phyloP scores from a whole-genome alignment of 2,888 invertebrate genomes.

The Saturnia pavonia region DNA sequence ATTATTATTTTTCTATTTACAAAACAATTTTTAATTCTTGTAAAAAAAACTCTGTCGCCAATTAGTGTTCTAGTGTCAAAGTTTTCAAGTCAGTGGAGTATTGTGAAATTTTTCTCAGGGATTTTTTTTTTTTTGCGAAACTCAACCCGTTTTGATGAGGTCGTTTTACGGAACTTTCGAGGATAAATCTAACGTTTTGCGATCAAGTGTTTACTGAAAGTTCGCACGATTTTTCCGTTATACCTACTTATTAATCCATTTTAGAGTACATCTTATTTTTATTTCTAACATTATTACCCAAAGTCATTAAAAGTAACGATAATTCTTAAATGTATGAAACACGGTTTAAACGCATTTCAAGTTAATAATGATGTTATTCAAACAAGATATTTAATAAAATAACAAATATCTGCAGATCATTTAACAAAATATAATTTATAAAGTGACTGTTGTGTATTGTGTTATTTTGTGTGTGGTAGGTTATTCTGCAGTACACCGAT shows the following conservation, averaged over 20 bases:
- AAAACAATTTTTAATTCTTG: neutral
- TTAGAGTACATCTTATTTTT: neutral
- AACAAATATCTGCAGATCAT: too few species aligned
- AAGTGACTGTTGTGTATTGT: too few species aligned
- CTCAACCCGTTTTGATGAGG: neutral
- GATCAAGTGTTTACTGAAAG: neutral
- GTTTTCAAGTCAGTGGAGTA: neutral
- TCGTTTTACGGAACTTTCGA: slow-evolving; percentile 5
- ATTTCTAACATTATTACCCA: too few species aligned
- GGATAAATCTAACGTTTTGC: neutral
- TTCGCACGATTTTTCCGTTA: neutral
- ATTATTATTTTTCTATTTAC: neutral
- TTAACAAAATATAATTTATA: too few species aligned
- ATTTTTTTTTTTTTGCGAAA: neutral
- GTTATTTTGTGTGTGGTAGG: too few species aligned
- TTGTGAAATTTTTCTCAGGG: neutral
- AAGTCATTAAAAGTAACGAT: too few species aligned
- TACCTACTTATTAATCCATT: neutral
- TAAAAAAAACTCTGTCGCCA: neutral
- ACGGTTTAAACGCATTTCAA: too few species aligned
- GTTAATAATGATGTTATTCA: too few species aligned
- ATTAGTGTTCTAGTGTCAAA: slow-evolving; percentile 1
- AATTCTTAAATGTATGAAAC: too few species aligned
- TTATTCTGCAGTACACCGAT: too few species aligned
- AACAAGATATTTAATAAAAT: too few species aligned